These are phyloP conservation scores for Ascidia mentula DNA, from an alignment of 23 tunicate species.

Conservation along the genomic window DNA sequence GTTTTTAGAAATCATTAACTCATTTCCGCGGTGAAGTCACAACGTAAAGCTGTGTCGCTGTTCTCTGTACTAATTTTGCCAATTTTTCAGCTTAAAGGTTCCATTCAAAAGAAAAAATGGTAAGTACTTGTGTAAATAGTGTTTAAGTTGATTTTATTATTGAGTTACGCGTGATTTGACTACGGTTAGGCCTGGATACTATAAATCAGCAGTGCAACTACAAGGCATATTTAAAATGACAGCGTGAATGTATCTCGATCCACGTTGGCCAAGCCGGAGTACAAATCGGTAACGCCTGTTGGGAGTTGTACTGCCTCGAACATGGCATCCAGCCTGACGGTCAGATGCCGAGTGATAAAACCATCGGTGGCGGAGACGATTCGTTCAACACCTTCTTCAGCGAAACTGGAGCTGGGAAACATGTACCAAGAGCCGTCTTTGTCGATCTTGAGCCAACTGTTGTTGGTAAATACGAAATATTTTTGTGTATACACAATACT, in stretches of 20 bases:
- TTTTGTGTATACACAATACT: no score
- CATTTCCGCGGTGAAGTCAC: not conserved
- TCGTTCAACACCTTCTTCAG: slow-evolving; percentile 98
- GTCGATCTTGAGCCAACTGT: slow-evolving; percentile 97
- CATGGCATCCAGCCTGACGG: slow-evolving; percentile 99
- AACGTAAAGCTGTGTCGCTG: slow-evolving; percentile 4
- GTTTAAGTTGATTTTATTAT: no score
- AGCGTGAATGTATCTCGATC: slow-evolving; percentile 97
- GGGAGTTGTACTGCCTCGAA: slow-evolving; percentile 97
- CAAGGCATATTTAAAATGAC: no score
- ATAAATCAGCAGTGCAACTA: no score
- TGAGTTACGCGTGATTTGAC: no score
- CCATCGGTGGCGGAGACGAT: slow-evolving; percentile 97
- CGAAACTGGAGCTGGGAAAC: slow-evolving; percentile 98
- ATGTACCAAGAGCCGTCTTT: slow-evolving; percentile 97
- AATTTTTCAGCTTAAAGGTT: not conserved
- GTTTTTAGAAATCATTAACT: not conserved
- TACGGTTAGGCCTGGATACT: no score
- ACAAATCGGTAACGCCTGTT: slow-evolving; percentile 98
- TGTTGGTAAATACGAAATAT: slow-evolving; percentile 93
- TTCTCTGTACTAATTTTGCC: not conserved
- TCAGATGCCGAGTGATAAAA: slow-evolving; percentile 96
- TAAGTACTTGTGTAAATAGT: not conserved
- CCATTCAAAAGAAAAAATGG: not conserved
- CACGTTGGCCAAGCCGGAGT: slow-evolving; percentile 99